Percentiles rank a stretch among this genome's conserved stretches.
Evolutionary conservation across 2,113 vertebrate species (phyloP).

Genomic region (Gulo gulo): DNA sequence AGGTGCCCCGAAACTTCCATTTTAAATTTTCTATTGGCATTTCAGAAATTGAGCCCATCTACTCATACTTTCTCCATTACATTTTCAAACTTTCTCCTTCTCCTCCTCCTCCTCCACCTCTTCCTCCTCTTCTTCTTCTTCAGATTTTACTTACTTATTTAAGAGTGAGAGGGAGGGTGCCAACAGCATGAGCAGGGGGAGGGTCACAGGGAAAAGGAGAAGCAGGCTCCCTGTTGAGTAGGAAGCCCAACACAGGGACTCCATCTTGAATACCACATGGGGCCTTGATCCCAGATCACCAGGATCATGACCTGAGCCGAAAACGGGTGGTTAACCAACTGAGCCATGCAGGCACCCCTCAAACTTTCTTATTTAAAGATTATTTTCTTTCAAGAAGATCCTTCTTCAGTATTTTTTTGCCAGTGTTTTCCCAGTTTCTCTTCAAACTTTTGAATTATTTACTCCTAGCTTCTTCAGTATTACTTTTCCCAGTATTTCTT

Average conservation of each 20-base stretch:
- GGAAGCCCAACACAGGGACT: not conserved
- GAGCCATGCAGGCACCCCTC: not conserved
- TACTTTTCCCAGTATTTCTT: not conserved
- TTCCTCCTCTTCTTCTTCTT: not conserved
- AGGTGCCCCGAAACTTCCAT: no score
- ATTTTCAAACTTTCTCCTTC: not conserved
- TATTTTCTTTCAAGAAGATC: not conserved
- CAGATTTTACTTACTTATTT: not conserved
- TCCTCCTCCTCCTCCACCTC: not conserved
- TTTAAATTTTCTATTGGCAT: not conserved
- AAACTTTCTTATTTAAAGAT: not conserved
- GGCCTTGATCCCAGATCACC: not conserved
- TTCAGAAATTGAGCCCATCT: not conserved
- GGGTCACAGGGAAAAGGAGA: not conserved
- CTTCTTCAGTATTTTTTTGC: not conserved
- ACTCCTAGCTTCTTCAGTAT: not conserved
- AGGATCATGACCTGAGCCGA: not conserved
- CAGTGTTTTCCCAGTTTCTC: not conserved
- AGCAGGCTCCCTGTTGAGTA: not conserved
- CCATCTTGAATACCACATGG: no score
- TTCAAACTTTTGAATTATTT: not conserved
- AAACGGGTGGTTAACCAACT: not conserved
- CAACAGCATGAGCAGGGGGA: not conserved
- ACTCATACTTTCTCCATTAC: not conserved
- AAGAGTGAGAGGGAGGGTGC: not conserved